Base-by-base conservation (phyloP, 2,888 invertebrate genomes). In the Lagria hirta region DNA sequence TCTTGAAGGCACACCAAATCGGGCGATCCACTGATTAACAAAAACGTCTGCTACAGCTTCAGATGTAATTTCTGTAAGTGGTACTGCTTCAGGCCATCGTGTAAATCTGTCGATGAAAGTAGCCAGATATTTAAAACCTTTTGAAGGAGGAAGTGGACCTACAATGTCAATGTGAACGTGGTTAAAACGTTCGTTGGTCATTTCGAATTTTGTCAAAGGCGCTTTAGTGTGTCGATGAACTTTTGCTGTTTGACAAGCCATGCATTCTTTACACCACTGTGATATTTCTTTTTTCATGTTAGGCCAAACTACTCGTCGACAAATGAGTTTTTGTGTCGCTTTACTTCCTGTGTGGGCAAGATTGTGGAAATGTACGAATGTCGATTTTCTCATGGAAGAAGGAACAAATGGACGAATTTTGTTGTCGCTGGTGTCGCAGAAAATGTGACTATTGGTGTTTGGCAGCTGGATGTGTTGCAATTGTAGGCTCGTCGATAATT, bases 271-370 rank as follows among this genome's bases (percentile, higher is more conserved):
- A 1, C 62, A 51, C 69, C 68, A 71, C 1, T 46, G 23, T 30
- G 69, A 10, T 10, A 29, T 20, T 14, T 45, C 29, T 26, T 32
- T 2, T 6, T 36, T 35, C 34, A 72, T 56, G 1, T 54, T 53
- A 1, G 68, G 69, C 70, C 70, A 71, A 0, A 71, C 63, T 24
- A 57, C 72, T 0, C 66, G 54, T 13, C 64, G 24, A 0, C 61
- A 29, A 0, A 72, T 52, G 2, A 69, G 20, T 12, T 52, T 56
- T 1, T 29, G 33, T 1, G 60, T 58, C 0, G 54, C 47, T 2
- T 49, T 52, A 1, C 43, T 40, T 0, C 64, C 61, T 3, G 63
- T 59, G 32, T 66, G 67, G 2, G 55, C 44, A 1, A 62, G 32
- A 1, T 45, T 35, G 36, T 67, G 64, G 1, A n/a, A n/a, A n/a